Base-by-base conservation (phyloP, 2,888 invertebrate genomes). In the Monopis laevigella region DNA sequence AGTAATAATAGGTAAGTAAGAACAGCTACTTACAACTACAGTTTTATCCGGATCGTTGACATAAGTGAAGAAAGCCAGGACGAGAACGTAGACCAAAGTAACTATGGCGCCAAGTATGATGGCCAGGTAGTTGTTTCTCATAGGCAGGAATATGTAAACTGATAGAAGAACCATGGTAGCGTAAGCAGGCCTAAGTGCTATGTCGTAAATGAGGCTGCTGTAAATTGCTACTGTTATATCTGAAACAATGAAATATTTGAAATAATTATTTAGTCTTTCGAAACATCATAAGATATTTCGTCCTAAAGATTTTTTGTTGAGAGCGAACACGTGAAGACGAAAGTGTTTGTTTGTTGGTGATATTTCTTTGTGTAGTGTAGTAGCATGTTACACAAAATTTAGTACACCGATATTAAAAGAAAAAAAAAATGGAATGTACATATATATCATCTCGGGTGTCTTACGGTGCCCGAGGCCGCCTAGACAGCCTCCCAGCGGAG, bases 81-180 rank as follows among this genome's bases (percentile, higher is more conserved):
- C 65, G 5, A 74, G 48, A 2, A 92, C 68, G 56, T 94, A 89
- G 26, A 86, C 80, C 1, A 83, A 47, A 30, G 90, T 88, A 10
- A 90, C 86, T 0, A 88, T 64, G 1, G 85, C 48, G 0, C 93
- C 94, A 39, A 93, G 72, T 16, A 88, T 55, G 17, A 89, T 82
- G 0, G 90, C 88, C 46, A 89, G 77, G 46, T 86, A 82, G 58
- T 90, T 88, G 56, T 88, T 86, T 14, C 89, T 85, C 55, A 94
- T 82, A 1, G 93, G 93, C 49, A 95, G 81, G 65, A 95, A 93
- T 48, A 93, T 87, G 64, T 94, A 93, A 46, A 90, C 87, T 1
- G 90, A 88, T 39, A 95, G 82, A 1, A 94, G 78, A 1, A 89
- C 84, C 62, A 89, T 86, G 0, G 88, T 86, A 1, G 87, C 82